Evolutionary conservation across 2,113 vertebrate species (phyloP).

Genomic region (Nibea coibor): DNA sequence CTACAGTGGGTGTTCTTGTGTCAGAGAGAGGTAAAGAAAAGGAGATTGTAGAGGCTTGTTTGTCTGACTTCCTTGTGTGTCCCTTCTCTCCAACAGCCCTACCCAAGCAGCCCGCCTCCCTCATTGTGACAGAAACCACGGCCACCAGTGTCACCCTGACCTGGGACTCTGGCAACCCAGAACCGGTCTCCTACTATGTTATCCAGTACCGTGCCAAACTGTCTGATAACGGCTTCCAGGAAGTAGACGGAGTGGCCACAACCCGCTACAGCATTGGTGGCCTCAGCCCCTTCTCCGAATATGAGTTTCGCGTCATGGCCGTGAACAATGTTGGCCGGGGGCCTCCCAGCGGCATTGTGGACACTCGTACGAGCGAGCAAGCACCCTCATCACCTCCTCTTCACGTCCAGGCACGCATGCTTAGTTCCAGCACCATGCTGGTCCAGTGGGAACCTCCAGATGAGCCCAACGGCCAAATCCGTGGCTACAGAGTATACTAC

Average conservation of each 20-base stretch:
- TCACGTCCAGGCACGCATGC: slow-evolving; percentile 92
- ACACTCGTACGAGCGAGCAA: slow-evolving; percentile 93
- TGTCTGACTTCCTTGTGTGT: slow-evolving; percentile 13
- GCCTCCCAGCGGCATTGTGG: slow-evolving; percentile 87
- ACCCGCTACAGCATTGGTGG: slow-evolving; percentile 98
- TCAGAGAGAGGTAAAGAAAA: slow-evolving; percentile 1
- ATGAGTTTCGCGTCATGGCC: slow-evolving; percentile 92
- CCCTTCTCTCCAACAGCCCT: slow-evolving; percentile 84
- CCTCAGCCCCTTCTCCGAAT: slow-evolving; percentile 95
- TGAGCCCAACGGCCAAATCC: slow-evolving; percentile 94
- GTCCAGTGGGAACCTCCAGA: slow-evolving; percentile 97
- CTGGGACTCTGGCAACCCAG: slow-evolving; percentile 96
- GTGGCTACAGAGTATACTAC: slow-evolving; percentile 94
- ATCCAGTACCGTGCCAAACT: slow-evolving; percentile 92
- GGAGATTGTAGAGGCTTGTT: neutral
- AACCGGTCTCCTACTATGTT: slow-evolving; percentile 94
- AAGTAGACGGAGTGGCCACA: slow-evolving; percentile 98
- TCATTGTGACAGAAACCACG: slow-evolving; percentile 95
- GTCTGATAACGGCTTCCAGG: slow-evolving; percentile 89
- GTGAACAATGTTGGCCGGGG: slow-evolving; percentile 97
- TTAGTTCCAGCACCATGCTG: slow-evolving; percentile 94
- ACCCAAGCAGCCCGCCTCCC: slow-evolving; percentile 91
- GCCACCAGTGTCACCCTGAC: slow-evolving; percentile 98
- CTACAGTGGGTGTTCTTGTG: neutral
- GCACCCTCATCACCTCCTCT: slow-evolving; percentile 94